A percentile compares a stretch with the other conserved stretches of the same genome.
Evolutionary conservation across 2,113 vertebrate species (phyloP).

Genomic region (Motacilla alba): DNA sequence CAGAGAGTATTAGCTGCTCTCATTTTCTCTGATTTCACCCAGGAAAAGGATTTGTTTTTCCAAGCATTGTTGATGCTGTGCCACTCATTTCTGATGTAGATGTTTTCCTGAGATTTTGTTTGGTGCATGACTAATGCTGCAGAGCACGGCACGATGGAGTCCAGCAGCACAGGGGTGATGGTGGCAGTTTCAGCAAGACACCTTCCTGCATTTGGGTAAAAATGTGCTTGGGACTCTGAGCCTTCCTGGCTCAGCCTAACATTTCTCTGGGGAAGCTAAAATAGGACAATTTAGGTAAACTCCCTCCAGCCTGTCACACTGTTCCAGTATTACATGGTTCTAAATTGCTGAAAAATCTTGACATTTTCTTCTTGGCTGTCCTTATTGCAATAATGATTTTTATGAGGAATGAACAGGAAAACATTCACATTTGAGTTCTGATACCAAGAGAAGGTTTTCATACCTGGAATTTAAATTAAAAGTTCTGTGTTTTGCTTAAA

Average conservation of each 20-base stretch:
- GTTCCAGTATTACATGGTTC: background rate
- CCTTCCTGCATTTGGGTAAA: background rate
- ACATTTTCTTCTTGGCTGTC: background rate
- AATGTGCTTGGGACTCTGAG: background rate
- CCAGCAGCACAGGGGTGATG: background rate
- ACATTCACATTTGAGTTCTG: background rate
- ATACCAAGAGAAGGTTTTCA: background rate
- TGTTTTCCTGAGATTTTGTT: background rate
- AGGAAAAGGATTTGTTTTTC: background rate
- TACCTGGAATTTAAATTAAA: background rate
- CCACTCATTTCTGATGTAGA: background rate
- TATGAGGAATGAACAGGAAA: background rate
- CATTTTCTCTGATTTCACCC: background rate
- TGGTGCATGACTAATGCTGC: background rate
- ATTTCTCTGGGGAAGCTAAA: background rate
- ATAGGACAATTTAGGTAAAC: background rate
- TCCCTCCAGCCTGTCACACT: background rate
- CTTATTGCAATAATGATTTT: background rate
- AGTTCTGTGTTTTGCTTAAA: background rate
- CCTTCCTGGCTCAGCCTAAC: background rate
- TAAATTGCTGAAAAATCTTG: background rate
- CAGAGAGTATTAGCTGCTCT: background rate
- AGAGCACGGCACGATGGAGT: background rate
- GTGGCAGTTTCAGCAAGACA: background rate
- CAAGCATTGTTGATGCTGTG: background rate